Conservation (phyloP, 2,113 vertebrate genomes). For the Brachypodius melanocephalos region DNA sequence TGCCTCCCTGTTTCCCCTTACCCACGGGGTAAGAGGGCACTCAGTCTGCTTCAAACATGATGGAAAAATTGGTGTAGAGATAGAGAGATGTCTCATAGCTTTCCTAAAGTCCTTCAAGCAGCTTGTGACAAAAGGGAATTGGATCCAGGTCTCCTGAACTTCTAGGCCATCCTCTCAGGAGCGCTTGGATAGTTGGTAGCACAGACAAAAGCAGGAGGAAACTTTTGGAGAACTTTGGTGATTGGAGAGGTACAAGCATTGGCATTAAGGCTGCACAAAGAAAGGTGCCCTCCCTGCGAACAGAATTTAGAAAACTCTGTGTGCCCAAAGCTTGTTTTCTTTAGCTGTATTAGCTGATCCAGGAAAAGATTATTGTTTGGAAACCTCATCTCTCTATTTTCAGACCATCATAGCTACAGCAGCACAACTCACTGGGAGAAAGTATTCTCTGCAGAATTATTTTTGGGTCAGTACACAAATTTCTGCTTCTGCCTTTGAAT, state of each 20-base stretch:
- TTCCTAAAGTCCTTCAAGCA: background rate
- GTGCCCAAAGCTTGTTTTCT: slow-evolving; percentile 16
- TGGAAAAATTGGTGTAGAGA: background rate
- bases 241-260: background rate
- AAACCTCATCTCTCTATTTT: background rate
- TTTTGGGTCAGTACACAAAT: background rate
- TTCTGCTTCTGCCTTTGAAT: background rate
- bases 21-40: background rate
- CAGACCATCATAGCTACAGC: background rate
- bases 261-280: background rate
- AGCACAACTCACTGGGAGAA: background rate
- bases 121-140: background rate
- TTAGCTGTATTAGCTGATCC: background rate
- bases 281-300: background rate
- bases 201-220: background rate
- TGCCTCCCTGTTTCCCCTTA: background rate
- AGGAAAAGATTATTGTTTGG: background rate
- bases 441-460: background rate
- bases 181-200: background rate
- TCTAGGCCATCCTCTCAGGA: background rate
- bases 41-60: background rate
- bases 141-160: background rate
- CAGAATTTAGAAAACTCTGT: background rate
- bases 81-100: background rate
- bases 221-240: background rate